Percentiles rank a stretch among this genome's conserved stretches.
Evolutionary conservation across 2,797 vertebrate genomes (phyloP).

Genomic region (Gorsachius magnificus): DNA sequence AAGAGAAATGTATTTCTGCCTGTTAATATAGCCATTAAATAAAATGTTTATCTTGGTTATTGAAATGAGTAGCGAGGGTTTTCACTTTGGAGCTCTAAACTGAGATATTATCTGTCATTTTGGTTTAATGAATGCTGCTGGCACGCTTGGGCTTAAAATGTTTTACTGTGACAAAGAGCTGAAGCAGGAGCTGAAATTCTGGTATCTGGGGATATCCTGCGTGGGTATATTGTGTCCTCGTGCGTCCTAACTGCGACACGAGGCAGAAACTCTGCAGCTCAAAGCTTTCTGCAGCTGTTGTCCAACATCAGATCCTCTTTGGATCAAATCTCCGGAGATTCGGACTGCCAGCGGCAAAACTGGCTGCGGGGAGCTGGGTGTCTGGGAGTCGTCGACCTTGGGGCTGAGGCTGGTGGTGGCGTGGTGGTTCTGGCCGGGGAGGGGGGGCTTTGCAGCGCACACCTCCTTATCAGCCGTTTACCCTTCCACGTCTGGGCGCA

Average conservation of each 20-base stretch:
- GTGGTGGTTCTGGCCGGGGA: background rate
- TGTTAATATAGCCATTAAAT: background rate
- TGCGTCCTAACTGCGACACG: rapidly evolving
- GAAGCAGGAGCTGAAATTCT: background rate
- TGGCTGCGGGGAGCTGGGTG: background rate
- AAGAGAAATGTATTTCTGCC: background rate
- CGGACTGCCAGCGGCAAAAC: background rate
- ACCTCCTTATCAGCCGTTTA: background rate
- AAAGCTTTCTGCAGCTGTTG: background rate
- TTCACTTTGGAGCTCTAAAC: background rate
- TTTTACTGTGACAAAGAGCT: conserved; percentile 1
- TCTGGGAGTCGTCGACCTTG: background rate
- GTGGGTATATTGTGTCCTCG: background rate
- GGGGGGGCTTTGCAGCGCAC: background rate
- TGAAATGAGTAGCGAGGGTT: background rate
- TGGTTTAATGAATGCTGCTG: background rate
- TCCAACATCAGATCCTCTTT: background rate
- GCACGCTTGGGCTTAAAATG: background rate
- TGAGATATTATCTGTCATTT: conserved; percentile 1
- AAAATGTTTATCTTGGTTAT: conserved; percentile 12
- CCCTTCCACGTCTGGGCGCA: background rate
- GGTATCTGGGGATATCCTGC: background rate
- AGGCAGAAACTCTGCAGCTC: background rate
- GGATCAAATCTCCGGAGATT: background rate
- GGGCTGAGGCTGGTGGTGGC: background rate